phyloP scores from a whole-genome alignment of 2,113 vertebrate genomes.

The Cygnus atratus region DNA sequence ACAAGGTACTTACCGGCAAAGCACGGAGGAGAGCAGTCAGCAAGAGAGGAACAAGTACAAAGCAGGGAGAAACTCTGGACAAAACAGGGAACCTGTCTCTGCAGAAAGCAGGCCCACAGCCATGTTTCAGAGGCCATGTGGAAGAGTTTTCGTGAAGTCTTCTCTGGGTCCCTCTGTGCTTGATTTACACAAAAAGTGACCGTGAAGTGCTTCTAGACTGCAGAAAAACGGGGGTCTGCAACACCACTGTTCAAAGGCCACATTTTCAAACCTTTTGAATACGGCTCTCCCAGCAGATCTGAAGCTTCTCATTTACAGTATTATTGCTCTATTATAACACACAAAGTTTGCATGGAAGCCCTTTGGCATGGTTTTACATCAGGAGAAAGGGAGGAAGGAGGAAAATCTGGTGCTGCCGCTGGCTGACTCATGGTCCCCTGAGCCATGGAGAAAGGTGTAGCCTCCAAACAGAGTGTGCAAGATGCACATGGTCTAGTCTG shows the following conservation, averaged over 20 bases:
- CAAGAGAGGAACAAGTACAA: not conserved
- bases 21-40: not conserved
- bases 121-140: not conserved
- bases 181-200: not conserved
- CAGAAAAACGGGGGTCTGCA: not conserved
- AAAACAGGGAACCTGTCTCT: not conserved
- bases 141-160: not conserved
- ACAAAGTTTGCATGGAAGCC: not conserved
- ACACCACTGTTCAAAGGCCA: not conserved
- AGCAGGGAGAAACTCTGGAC: not conserved
- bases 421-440: not conserved
- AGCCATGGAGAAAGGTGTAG: not conserved
- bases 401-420: not conserved
- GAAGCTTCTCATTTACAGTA: not conserved
- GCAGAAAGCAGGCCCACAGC: not conserved
- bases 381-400: not conserved
- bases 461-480: not conserved
- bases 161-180: not conserved
- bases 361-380: not conserved
- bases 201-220: not conserved
- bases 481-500: not conserved
- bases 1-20: not conserved
- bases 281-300: not conserved
- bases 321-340: not conserved
- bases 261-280: not conserved